These are phyloP conservation scores for Dromiciops gliroides DNA, from an alignment of 2,113 vertebrate species.

Conservation along the genomic window DNA sequence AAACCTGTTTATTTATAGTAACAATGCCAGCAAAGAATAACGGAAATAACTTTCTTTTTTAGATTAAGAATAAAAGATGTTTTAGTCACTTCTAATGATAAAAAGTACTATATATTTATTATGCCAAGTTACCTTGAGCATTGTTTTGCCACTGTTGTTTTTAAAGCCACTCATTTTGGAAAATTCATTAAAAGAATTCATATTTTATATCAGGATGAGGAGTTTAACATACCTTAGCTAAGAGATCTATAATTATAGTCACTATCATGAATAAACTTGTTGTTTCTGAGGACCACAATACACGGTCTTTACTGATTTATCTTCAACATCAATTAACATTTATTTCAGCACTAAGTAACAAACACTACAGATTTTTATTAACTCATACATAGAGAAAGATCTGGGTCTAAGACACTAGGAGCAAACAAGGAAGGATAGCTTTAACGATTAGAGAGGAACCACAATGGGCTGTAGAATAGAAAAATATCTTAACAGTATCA, in stretches of 20 bases:
- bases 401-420: not conserved
- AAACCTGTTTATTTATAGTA: conserved; percentile 72
- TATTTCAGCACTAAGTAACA: conserved; percentile 29
- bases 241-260: conserved; percentile 24
- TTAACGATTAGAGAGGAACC: conserved; percentile 25
- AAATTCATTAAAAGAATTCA: conserved; percentile 44
- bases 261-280: conserved; percentile 18
- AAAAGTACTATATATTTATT: conserved; percentile 28
- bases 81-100: conserved; percentile 55
- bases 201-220: conserved; percentile 20
- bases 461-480: not conserved
- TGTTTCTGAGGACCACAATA: conserved; percentile 54
- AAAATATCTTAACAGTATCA: not conserved
- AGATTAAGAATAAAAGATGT: conserved; percentile 60
- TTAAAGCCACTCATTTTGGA: conserved; percentile 58
- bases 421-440: not conserved
- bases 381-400: not conserved
- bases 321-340: conserved; percentile 18
- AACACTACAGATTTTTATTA: conserved; percentile 1
- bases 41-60: conserved; percentile 58
- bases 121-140: conserved; percentile 51
- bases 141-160: conserved; percentile 40
- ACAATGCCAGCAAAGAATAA: conserved; percentile 64
- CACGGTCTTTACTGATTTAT: conserved; percentile 52
- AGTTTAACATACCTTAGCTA: conserved; percentile 34